phyloP scores from a whole-genome alignment of 2,888 invertebrate genomes.

The Sthenelais limicola region DNA sequence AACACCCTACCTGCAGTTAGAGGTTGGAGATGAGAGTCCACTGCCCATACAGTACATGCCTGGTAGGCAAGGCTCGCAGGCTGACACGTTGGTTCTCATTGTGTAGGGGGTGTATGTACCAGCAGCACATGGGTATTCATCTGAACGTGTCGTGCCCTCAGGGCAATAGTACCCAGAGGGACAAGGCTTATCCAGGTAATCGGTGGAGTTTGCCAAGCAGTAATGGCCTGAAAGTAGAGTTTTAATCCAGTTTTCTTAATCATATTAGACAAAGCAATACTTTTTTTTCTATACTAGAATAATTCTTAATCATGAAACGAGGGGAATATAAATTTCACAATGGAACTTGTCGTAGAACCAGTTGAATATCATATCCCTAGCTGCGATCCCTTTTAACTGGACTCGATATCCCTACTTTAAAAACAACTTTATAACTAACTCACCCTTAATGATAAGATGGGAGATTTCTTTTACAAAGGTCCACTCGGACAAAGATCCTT shows the following conservation, averaged over 20 bases:
- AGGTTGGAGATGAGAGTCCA: slow-evolving; percentile 59
- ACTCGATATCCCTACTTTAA: too few species aligned
- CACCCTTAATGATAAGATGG: too few species aligned
- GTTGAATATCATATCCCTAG: too few species aligned
- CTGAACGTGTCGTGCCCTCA: slow-evolving; percentile 55
- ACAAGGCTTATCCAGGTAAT: slow-evolving; percentile 63
- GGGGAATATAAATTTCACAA: too few species aligned
- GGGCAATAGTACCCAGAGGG: slow-evolving; percentile 68
- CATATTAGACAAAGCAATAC: too few species aligned
- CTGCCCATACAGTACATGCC: slow-evolving; percentile 67
- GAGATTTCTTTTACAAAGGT: too few species aligned
- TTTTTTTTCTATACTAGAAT: too few species aligned
- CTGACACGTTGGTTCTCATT: slow-evolving; percentile 57
- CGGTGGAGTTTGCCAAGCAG: slow-evolving; percentile 63
- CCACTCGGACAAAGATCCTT: too few species aligned
- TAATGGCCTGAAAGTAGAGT: slow-evolving; percentile 68
- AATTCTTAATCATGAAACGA: too few species aligned
- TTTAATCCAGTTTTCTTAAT: too few species aligned
- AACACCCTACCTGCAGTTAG: slow-evolving; percentile 59
- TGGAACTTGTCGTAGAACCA: neutral
- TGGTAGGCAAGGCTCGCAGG: slow-evolving; percentile 64
- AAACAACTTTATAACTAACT: too few species aligned
- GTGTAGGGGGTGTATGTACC: slow-evolving; percentile 65
- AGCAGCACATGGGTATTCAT: slow-evolving; percentile 61
- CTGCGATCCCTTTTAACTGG: too few species aligned